Percentiles rank a stretch among this genome's conserved stretches.
Evolutionary conservation across 2,113 vertebrate species (phyloP).

Genomic region (Arenaria interpres): DNA sequence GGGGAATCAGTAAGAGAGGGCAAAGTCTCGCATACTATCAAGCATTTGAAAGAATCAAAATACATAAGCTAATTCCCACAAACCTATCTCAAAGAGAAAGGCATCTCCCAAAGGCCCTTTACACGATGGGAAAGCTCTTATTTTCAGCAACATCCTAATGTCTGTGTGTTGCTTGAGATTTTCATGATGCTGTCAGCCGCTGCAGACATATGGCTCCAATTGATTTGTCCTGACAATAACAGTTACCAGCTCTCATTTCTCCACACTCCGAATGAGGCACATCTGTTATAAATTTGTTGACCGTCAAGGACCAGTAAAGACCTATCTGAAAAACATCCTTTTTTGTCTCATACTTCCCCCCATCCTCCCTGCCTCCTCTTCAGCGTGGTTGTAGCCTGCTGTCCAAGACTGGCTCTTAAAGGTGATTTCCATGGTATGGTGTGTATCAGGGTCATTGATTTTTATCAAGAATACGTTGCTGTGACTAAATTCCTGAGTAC

Average conservation of each 20-base stretch:
- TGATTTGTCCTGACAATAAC: conserved; percentile 67
- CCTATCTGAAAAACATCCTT: conserved; percentile 35
- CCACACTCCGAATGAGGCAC: conserved; percentile 73
- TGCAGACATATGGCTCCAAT: conserved; percentile 64
- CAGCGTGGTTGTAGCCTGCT: not conserved
- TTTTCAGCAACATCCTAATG: conserved; percentile 33
- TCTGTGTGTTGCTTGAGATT: conserved; percentile 33
- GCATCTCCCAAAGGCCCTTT: conserved; percentile 22
- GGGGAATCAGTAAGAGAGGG: not conserved
- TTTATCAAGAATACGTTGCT: not conserved
- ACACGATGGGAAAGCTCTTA: not conserved
- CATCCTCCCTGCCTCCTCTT: not conserved
- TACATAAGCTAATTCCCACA: conserved; percentile 9
- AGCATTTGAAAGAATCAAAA: conserved; percentile 22
- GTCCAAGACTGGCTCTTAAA: not conserved
- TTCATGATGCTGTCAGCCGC: conserved; percentile 57
- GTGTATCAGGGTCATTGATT: not conserved
- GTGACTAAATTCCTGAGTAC: not conserved
- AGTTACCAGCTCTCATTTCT: conserved; percentile 72
- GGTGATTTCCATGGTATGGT: not conserved
- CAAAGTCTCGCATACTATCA: not conserved
- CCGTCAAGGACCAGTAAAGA: conserved; percentile 79
- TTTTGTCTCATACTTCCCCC: not conserved
- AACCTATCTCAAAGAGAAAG: not conserved
- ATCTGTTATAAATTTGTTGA: conserved; percentile 81